Base-by-base conservation (phyloP, 2,113 vertebrate genomes). In the Nothocercus nigrocapillus region DNA sequence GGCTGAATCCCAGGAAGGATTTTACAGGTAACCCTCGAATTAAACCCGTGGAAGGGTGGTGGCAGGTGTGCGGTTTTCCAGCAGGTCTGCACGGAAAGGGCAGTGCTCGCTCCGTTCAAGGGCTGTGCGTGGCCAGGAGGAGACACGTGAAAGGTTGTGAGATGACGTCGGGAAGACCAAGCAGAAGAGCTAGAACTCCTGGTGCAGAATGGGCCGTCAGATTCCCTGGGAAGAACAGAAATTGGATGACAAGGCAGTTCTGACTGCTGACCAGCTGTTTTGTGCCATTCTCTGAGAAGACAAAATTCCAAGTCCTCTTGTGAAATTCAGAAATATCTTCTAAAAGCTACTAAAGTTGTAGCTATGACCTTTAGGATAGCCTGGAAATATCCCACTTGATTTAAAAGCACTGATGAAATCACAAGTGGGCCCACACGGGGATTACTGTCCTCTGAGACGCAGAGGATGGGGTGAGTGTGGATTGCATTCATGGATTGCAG, bases 41-140 rank as follows among this genome's bases (percentile, higher is more conserved):
- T 13, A 36, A 69, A 67, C 36, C 16, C 19, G 2, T 21, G 11
- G 7, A 70, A 49, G 34, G 0, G 0, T 7, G 36, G 4, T 58
- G 30, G 5, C 32, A 30, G 67, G 24, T 30, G 63, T 54, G 56
- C 66, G 32, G 51, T 14, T 28, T 11, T 74, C 49, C 18, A 74
- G 28, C 36, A 32, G 49, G 10, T 16, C 66, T 79, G 70, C 45
- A 5, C 20, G 54, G 70, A 44, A 62, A 82, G 66, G 56, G 49
- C 34, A 64, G 38, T 5, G 0, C 24, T 59, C 36, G 10, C 25
- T 54, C 68, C 59, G 38, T 5, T 54, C n/a, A 30, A 56, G 58
- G 47, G 17, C 66, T 63, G 51, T 2, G 3, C 53, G 61, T 70
- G 56, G 20, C 74, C 74, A 74, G 58, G 12, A 82, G 84, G 72